These are phyloP conservation scores for Synanthedon andrenaeformis DNA, from an alignment of 2,888 invertebrate genomes.

Conservation along the genomic window DNA sequence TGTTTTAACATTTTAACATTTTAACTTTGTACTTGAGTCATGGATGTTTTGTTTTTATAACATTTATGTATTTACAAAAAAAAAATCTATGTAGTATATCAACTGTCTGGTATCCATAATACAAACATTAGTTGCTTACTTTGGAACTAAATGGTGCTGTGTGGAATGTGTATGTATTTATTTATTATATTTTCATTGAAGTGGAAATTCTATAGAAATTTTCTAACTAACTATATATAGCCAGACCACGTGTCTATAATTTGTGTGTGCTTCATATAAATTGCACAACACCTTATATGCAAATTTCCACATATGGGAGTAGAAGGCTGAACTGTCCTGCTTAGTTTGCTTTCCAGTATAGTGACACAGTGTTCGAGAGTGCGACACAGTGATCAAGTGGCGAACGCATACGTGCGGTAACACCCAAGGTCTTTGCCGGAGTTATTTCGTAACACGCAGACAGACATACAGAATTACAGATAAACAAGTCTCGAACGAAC, in stretches of 20 bases:
- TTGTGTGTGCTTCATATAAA: background rate
- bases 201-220: too few relatives aligned
- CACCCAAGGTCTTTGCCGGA: conserved; percentile 29
- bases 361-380: background rate
- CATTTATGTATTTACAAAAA: too few relatives aligned
- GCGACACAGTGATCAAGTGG: conserved; percentile 6
- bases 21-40: too few relatives aligned
- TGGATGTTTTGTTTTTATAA: too few relatives aligned
- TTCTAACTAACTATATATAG: too few relatives aligned
- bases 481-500: conserved; percentile 3
- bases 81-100: too few relatives aligned
- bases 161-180: too few relatives aligned
- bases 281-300: background rate
- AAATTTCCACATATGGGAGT: conserved; percentile 15
- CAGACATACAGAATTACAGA: background rate
- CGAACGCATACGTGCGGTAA: conserved; percentile 11
- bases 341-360: background rate
- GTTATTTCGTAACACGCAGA: conserved; percentile 21
- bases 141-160: too few relatives aligned
- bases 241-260: background rate
- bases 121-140: too few relatives aligned
- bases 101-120: too few relatives aligned
- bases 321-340: conserved; percentile 12
- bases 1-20: too few relatives aligned
- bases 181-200: too few relatives aligned